phyloP scores from a whole-genome alignment of 2,113 vertebrate genomes.

The Struthio camelus region DNA sequence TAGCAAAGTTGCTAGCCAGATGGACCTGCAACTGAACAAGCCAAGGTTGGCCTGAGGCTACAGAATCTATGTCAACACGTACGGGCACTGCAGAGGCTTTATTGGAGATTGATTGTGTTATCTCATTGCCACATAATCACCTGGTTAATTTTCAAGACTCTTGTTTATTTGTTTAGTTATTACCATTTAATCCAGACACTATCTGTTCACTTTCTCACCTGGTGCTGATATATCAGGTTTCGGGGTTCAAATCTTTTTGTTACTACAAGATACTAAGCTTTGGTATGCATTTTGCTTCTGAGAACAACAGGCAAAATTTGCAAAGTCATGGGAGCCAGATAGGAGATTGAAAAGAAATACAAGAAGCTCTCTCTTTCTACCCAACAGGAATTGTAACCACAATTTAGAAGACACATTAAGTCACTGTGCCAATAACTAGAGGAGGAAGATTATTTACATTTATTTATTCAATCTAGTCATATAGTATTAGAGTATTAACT shows the following conservation, averaged over 20 bases:
- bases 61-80: not conserved
- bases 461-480: not conserved
- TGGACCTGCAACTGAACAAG: constrained; percentile 31
- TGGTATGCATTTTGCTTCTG: not conserved
- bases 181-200: not conserved
- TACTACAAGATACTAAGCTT: not conserved
- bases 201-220: not conserved
- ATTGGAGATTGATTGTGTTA: not conserved
- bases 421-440: not conserved
- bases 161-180: not conserved
- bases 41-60: constrained; percentile 22
- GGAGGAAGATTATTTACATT: not conserved
- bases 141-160: not conserved
- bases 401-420: not conserved
- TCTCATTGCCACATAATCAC: not conserved
- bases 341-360: not conserved
- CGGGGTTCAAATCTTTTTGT: not conserved
- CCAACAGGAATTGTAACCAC: not conserved
- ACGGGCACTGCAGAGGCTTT: not conserved
- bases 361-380: not conserved
- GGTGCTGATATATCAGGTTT: not conserved
- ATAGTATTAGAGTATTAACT: not conserved
- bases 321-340: not conserved
- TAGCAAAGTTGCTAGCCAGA: constrained; percentile 38
- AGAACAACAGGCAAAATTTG: not conserved